Evolutionary conservation across 2,888 invertebrate genomes (phyloP), one percentile per base, ranked within the genome.

Genomic region (Aplocera efformata): DNA sequence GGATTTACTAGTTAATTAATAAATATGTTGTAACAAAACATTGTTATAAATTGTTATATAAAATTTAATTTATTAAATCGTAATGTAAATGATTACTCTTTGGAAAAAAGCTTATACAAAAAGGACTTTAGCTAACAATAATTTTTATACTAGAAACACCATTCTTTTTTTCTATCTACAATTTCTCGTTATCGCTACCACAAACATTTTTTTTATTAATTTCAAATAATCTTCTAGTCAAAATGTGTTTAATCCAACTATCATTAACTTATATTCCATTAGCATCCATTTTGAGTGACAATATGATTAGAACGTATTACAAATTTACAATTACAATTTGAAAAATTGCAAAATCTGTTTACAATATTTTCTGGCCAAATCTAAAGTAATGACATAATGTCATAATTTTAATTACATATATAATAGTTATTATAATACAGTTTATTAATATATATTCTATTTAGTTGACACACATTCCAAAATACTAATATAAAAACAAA

Each of bases 231-330:
- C n/a, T n/a, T 46, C 48, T 60, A 60, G 45, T 56, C 52, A 53
- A 50, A 59, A 67, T 64, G 59, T 65, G 60, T 63, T 63, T 58
- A 53, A 55, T 58, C 49, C 48, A 54, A 54, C 63, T 63, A 61
- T 41, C 29, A 21, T 29, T 21, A 26, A 17, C 20, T 32, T 31
- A 25, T 32, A 22, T 24, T 40, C 48, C 32, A 48, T 46, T 51
- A 17, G 13, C 13, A 17, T 17, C 13, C 13, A 5, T 17, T 5
- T 17, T 17, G 2, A 3, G 13, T 17, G 5, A 17, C 13, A 17
- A 17, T 3, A 17, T 17, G 13, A 17, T 17, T 3, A 17, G 5
- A 17, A 17, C 5, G 13, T 17, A 17, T 17, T 17, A 17, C 20
- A 17, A 17, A 5, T 17, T 3, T 17, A 3, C 5, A 3, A 17